Base-by-base conservation (phyloP, 2,888 invertebrate species). In the Anthophora plumipes region DNA sequence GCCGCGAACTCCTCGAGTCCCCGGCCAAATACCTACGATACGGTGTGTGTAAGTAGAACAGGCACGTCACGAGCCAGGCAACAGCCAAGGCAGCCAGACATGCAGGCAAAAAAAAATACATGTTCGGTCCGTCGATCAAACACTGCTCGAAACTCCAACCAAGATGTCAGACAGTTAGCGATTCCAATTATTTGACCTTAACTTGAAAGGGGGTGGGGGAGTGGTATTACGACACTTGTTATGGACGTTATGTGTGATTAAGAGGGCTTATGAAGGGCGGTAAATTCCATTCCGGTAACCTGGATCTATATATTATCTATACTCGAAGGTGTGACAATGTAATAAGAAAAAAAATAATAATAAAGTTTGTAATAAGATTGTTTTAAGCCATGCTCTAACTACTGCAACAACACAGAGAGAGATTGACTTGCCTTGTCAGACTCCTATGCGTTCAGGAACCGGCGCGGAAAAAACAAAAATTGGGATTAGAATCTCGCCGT, bases 361-460 rank as follows among this genome's bases (percentile, higher is more conserved):
- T n/a, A n/a, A n/a, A n/a, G 20, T 50, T 41, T 61, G 52, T 31
- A 57, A 41, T 59, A 61, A 39, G 20, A 50, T 17, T 9, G 43
- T 9, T 63, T 52, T 46, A 92, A 91, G 90, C 91, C 92, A 92
- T 92, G 92, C 92, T 90, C 90, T 90, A 92, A 91, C 91, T 91
- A 92, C 91, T 85, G 88, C 88, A 79, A 91, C 91, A 90, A 91
- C 91, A 88, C 80, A 85, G 83, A 88, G 88, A 90, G 89, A 88
- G 88, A 88, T 91, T 92, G 93, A 94, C 96, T 96, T 96, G 96
- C 96, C 96, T 96, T 94, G 95, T 95, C 89, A 96, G 94, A 96
- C 96, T 96, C 96, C 96, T 96, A 94, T 91, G 82, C 71, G 89
- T 88, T 90, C 91, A 89, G 91, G 91, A 91, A 88, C 90, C 91